Evolutionary conservation across 2,797 vertebrate genomes (phyloP).

Genomic region (Oreochromis grahami): DNA sequence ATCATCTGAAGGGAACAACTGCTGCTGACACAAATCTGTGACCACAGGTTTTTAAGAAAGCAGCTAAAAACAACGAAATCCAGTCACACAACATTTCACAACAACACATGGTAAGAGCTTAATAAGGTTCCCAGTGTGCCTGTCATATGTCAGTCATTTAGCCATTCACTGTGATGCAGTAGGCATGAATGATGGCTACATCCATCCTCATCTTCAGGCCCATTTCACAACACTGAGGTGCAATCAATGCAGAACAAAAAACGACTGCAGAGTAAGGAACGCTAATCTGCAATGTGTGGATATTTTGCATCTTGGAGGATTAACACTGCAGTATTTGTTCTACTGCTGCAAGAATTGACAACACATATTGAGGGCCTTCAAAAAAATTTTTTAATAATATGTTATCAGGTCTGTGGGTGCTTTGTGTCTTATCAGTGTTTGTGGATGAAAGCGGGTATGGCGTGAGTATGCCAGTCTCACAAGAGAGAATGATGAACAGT

Average conservation of each 20-base stretch:
- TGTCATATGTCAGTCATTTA: slow-evolving; percentile 36
- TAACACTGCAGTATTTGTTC: background rate
- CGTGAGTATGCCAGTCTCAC: background rate
- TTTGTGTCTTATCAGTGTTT: background rate
- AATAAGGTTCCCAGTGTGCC: background rate
- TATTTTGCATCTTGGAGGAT: background rate
- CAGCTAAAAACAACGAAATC: background rate
- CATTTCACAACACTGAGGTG: background rate
- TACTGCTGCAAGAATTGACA: background rate
- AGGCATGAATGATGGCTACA: background rate
- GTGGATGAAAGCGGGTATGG: background rate
- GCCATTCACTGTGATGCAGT: background rate
- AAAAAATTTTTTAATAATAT: background rate
- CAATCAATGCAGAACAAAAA: slow-evolving; percentile 17
- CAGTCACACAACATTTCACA: slow-evolving; percentile 19
- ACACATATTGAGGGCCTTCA: background rate
- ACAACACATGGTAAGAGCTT: background rate
- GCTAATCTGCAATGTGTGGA: background rate
- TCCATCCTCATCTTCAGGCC: slow-evolving; percentile 1
- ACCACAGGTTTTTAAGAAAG: background rate
- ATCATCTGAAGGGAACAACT: slow-evolving; percentile 14
- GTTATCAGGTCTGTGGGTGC: background rate
- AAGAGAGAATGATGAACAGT: slow-evolving; percentile 6
- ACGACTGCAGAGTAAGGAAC: background rate
- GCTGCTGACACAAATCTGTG: background rate